Evolutionary conservation across 1,140 invertebrate species (phyloP).

Genomic region (Matsumurasca onukii): DNA sequence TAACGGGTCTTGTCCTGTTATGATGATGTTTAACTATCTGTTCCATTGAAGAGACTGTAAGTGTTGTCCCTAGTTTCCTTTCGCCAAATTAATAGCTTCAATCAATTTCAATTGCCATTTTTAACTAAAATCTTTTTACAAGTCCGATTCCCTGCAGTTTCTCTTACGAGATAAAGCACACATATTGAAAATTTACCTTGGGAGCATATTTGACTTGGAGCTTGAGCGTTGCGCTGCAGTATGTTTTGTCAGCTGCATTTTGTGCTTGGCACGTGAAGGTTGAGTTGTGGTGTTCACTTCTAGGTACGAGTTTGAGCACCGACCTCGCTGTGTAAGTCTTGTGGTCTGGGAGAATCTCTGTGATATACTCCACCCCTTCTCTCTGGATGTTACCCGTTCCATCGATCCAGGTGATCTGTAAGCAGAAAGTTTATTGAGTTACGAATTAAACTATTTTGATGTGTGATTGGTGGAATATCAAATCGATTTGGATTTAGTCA

Average conservation of each 20-base stretch:
- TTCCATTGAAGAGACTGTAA: no score
- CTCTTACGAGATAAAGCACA: no score
- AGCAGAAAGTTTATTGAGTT: slow-evolving; percentile 43
- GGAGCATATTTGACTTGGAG: slow-evolving; percentile 87
- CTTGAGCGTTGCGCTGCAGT: slow-evolving; percentile 73
- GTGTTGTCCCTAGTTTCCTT: no score
- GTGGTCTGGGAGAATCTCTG: slow-evolving; percentile 70
- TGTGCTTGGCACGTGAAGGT: slow-evolving; percentile 91
- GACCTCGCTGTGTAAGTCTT: slow-evolving; percentile 80
- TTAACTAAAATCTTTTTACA: no score
- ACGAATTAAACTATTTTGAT: background rate
- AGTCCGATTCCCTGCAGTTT: no score
- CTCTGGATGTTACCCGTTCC: slow-evolving; percentile 71
- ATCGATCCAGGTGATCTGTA: slow-evolving; percentile 90
- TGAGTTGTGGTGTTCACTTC: slow-evolving; percentile 84
- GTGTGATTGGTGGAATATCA: background rate
- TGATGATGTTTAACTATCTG: no score
- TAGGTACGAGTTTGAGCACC: slow-evolving; percentile 79
- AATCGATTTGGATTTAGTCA: background rate
- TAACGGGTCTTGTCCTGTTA: no score
- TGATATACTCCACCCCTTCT: slow-evolving; percentile 69
- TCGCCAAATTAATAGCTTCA: no score
- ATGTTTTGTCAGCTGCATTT: slow-evolving; percentile 79
- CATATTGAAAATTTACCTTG: no score
- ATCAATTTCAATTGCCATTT: no score